A percentile compares a stretch with the other conserved stretches of the same genome.
These are phyloP conservation scores for Setophaga coronata DNA, from an alignment of 2,113 vertebrate species.

Conservation along the genomic window DNA sequence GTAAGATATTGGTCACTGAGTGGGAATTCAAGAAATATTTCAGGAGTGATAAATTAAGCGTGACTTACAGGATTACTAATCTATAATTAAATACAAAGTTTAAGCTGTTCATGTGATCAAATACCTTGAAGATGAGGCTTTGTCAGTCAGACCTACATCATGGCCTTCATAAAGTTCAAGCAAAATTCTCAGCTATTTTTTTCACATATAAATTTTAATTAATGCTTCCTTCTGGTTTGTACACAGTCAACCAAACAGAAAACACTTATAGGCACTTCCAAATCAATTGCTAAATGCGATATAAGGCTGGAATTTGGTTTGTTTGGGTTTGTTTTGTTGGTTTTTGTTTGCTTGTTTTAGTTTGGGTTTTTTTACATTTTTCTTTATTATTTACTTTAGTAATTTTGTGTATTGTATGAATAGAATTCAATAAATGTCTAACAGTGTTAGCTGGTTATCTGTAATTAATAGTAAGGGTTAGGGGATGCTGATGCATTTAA, in stretches of 20 bases:
- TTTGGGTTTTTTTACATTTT: accelerated
- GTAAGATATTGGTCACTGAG: not conserved
- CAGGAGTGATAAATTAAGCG: not conserved
- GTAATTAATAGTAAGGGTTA: not conserved
- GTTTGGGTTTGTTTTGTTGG: accelerated
- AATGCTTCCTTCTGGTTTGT: not conserved
- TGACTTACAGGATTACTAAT: not conserved
- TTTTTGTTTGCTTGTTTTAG: not conserved
- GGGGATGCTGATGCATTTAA: not conserved
- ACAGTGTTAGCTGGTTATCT: not conserved
- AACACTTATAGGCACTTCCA: not conserved
- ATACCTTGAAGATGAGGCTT: not conserved
- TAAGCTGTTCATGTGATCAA: not conserved
- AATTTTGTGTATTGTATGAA: not conserved
- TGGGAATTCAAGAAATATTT: not conserved
- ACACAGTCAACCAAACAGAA: not conserved
- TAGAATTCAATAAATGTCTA: not conserved
- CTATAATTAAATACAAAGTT: not conserved
- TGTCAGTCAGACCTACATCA: not conserved
- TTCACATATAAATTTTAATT: not conserved
- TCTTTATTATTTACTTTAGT: not conserved
- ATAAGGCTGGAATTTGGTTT: not conserved
- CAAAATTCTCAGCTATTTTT: not conserved
- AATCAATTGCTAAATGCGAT: not conserved
- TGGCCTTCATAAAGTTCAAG: not conserved